Conservation (phyloP, 2,888 invertebrate genomes). For the Megalurothrips usitatus region DNA sequence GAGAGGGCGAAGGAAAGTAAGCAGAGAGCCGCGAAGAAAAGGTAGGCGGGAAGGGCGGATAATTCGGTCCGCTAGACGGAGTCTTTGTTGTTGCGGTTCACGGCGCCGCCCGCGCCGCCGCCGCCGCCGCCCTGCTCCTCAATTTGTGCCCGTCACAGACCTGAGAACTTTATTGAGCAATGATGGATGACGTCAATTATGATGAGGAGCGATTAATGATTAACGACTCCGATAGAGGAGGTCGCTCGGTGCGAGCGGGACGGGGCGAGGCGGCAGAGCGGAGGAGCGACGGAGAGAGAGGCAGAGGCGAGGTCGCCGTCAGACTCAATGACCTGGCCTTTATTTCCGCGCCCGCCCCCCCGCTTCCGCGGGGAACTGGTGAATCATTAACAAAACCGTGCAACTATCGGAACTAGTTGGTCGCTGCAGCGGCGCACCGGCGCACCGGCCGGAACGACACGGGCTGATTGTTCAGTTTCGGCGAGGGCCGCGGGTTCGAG, state of each 20-base stretch:
- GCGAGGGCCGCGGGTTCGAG: too few relatives aligned
- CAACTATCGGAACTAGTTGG: too few relatives aligned
- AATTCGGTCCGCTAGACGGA: background rate
- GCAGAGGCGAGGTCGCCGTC: too few relatives aligned
- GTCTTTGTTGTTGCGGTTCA: background rate
- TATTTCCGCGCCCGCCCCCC: too few relatives aligned
- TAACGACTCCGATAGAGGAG: background rate
- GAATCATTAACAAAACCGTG: too few relatives aligned
- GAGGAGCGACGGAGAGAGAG: background rate
- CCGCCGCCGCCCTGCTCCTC: background rate
- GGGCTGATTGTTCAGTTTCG: too few relatives aligned
- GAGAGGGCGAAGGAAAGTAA: background rate
- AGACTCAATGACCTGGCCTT: too few relatives aligned
- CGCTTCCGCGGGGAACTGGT: too few relatives aligned
- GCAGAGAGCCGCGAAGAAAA: background rate
- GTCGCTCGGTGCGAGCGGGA: background rate
- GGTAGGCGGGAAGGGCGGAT: background rate
- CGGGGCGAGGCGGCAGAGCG: background rate
- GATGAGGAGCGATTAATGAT: background rate
- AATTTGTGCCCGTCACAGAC: slow-evolving; percentile 3
- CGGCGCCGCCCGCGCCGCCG: background rate
- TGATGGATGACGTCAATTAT: slow-evolving; percentile 15
- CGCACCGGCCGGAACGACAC: too few relatives aligned
- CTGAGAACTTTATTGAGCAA: background rate
- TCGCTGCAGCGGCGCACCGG: too few relatives aligned